These are phyloP conservation scores for Ectemnius cavifrons DNA, from an alignment of 2,888 invertebrate species.

Conservation along the genomic window DNA sequence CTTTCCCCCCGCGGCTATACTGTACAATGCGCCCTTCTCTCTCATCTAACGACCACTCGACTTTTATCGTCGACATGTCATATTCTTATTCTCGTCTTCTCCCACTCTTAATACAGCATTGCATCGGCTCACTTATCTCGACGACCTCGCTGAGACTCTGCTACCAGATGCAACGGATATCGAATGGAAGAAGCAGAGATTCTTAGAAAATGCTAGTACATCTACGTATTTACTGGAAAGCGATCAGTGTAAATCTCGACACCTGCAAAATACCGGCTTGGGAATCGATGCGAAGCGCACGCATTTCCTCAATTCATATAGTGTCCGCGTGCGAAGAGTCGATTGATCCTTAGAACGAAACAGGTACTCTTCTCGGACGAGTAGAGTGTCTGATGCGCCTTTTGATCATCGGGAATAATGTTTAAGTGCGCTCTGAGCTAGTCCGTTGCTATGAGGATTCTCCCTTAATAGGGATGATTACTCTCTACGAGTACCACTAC, in stretches of 20 bases:
- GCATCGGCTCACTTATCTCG: too few species aligned
- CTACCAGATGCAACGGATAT: too few species aligned
- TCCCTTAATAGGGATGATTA: slow-evolving; percentile 58
- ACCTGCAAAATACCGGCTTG: too few species aligned
- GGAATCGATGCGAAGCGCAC: too few species aligned
- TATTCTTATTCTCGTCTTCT: too few species aligned
- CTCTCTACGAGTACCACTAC: slow-evolving; percentile 35
- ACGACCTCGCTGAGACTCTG: too few species aligned
- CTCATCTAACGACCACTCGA: slow-evolving; percentile 1
- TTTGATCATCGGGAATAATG: slow-evolving; percentile 61
- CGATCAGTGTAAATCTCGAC: too few species aligned
- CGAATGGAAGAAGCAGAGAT: too few species aligned
- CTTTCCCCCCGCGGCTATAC: slow-evolving; percentile 37
- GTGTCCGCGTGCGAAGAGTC: background rate
- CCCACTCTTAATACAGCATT: too few species aligned
- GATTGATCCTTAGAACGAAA: slow-evolving; percentile 27
- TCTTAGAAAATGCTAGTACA: too few species aligned
- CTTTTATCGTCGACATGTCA: background rate
- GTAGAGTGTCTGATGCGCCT: slow-evolving; percentile 41
- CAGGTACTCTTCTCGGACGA: slow-evolving; percentile 35
- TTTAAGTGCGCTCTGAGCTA: slow-evolving; percentile 43
- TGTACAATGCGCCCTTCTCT: slow-evolving; percentile 34
- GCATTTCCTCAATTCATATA: too few species aligned
- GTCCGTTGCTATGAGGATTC: slow-evolving; percentile 45
- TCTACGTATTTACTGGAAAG: too few species aligned